phyloP scores from a whole-genome alignment of 2,113 vertebrate species.

The Mobula birostris region DNA sequence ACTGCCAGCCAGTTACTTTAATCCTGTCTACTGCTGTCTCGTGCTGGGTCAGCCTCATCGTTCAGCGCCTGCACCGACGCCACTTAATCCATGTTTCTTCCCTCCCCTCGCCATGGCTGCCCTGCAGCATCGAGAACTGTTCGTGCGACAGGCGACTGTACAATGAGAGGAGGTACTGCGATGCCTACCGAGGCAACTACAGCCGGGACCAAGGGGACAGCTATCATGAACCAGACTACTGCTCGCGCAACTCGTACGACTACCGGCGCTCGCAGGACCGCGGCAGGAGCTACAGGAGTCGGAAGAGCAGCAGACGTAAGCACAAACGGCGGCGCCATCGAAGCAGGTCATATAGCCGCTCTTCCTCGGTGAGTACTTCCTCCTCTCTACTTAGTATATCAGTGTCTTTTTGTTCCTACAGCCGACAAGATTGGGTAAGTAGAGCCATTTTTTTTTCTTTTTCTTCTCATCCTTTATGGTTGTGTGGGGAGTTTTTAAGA shows the following conservation, averaged over 20 bases:
- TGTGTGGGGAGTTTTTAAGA: constrained; percentile 45
- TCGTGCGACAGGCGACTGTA: constrained; percentile 74
- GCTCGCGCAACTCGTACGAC: constrained; percentile 68
- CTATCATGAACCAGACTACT: constrained; percentile 73
- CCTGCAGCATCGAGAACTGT: constrained; percentile 59
- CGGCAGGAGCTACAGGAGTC: constrained; percentile 73
- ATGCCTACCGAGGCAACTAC: constrained; percentile 75
- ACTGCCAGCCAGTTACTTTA: no score
- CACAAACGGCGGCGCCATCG: constrained; percentile 88
- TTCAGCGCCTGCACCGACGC: no score
- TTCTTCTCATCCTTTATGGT: not conserved
- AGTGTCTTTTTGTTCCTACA: constrained; percentile 6
- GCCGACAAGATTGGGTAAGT: constrained; percentile 48
- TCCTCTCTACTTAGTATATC: constrained; percentile 42
- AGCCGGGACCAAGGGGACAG: constrained; percentile 70
- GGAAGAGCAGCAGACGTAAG: constrained; percentile 92
- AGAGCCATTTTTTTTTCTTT: constrained; percentile 40
- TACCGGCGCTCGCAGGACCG: constrained; percentile 65
- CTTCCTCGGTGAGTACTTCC: constrained; percentile 88
- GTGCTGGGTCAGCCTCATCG: no score
- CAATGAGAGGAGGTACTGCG: constrained; percentile 71
- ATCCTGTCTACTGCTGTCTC: no score
- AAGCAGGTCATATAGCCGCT: constrained; percentile 94
- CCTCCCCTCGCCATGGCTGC: constrained; percentile 51
- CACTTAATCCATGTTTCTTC: not conserved